Evolutionary conservation across 2,797 vertebrate species (phyloP).

Genomic region (Brotula barbata): DNA sequence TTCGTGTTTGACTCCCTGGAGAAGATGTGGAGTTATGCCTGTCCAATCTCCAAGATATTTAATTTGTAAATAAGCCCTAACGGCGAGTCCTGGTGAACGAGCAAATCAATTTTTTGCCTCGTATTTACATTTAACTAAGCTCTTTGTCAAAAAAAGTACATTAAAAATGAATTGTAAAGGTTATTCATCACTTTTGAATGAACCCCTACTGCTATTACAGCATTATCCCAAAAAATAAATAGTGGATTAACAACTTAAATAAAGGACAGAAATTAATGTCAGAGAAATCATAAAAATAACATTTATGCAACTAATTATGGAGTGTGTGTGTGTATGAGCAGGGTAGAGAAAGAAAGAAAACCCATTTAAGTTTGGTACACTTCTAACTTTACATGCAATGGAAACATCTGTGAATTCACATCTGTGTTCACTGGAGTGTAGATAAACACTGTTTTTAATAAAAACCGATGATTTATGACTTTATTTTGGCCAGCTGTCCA

Average conservation of each 20-base stretch:
- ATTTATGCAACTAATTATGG: neutral
- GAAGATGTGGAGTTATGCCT: too few relatives aligned
- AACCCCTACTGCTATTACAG: neutral
- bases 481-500: too few relatives aligned
- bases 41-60: too few relatives aligned
- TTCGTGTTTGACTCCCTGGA: too few relatives aligned
- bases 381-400: too few relatives aligned
- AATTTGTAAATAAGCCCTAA: too few relatives aligned
- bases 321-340: neutral
- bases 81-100: too few relatives aligned
- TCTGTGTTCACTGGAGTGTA: too few relatives aligned
- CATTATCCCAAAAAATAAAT: neutral
- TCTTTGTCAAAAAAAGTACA: too few relatives aligned
- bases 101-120: neutral
- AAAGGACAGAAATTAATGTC: neutral
- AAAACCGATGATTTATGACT: too few relatives aligned
- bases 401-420: too few relatives aligned
- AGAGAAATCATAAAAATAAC: neutral
- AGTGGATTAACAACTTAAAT: constrained; percentile 2
- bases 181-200: neutral
- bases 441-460: too few relatives aligned
- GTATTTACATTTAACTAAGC: neutral
- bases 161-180: neutral
- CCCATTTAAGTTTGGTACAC: neutral
- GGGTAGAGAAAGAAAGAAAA: neutral